These are phyloP conservation scores for Amblyjoppa proteus DNA, from an alignment of 2,888 invertebrate species.

Conservation along the genomic window DNA sequence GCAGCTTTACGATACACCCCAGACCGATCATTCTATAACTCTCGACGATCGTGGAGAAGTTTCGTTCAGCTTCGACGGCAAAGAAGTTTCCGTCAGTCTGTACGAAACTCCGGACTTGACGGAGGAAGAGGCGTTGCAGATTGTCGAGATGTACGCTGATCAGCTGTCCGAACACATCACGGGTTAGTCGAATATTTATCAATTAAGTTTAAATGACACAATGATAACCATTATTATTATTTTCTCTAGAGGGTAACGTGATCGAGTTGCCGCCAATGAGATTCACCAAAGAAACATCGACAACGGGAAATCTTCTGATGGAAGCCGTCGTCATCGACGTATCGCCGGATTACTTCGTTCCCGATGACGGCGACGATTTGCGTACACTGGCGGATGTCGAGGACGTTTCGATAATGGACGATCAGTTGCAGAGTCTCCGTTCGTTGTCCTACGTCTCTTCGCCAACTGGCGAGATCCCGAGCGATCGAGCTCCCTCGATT, in stretches of 20 bases:
- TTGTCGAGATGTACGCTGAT: slow-evolving; percentile 97
- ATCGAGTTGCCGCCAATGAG: slow-evolving; percentile 94
- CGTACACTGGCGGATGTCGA: slow-evolving; percentile 95
- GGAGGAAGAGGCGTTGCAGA: slow-evolving; percentile 96
- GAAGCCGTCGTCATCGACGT: slow-evolving; percentile 97
- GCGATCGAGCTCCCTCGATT: slow-evolving; percentile 63
- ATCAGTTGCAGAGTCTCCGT: slow-evolving; percentile 86
- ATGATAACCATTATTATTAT: not conserved
- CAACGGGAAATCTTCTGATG: slow-evolving; percentile 94
- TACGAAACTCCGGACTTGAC: slow-evolving; percentile 97
- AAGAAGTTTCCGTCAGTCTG: slow-evolving; percentile 95
- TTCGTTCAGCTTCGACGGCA: slow-evolving; percentile 96
- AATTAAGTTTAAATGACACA: not conserved
- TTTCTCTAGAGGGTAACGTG: slow-evolving; percentile 90
- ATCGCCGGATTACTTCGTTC: slow-evolving; percentile 92
- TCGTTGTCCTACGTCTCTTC: slow-evolving; percentile 76
- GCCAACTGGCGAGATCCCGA: slow-evolving; percentile 68
- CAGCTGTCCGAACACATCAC: slow-evolving; percentile 95
- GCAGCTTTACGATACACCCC: slow-evolving; percentile 93
- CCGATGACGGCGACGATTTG: slow-evolving; percentile 93
- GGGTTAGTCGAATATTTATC: slow-evolving; percentile 82
- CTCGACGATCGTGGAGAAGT: slow-evolving; percentile 94
- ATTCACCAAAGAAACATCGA: slow-evolving; percentile 95
- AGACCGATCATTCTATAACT: slow-evolving; percentile 89
- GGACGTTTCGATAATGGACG: slow-evolving; percentile 93